Base-by-base conservation (phyloP, 2,797 vertebrate species). In the Tauraco hartlaubi region DNA sequence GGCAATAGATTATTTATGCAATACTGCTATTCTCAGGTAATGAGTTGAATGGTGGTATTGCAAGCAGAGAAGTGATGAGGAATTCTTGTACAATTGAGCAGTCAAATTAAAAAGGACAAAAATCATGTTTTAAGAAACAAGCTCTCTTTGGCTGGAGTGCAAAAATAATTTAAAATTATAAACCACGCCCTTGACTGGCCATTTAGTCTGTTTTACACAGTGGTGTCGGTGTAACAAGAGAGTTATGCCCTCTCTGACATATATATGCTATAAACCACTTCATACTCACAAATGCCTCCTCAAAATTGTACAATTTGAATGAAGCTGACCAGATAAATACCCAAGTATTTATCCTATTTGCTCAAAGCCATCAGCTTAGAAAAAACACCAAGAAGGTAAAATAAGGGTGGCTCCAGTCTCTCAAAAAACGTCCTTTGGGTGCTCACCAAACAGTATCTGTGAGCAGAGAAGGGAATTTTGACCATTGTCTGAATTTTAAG, bases 1-100 rank as follows among this genome's bases (percentile, higher is more conserved):
- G n/a, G 62, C 20, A 28, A 72, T 83, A 72, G 82, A 76, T 92
- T 94, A 86, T 90, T 96, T 78, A 90, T 82, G 90, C 49, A 39
- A 4, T 78, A 41, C 31, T 35, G 41, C 52, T 92, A 4, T 71
- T 90, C 71, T 69, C 71, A 51, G 59, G 52, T 95, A 92, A 54
- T 76, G 85, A 92, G 67, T 58, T 86, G 67, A 52, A 74, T 59
- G 71, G 37, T 85, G 59, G 51, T 83, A 9, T 35, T 86, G 63
- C 59, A 55, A 90, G 73, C 26, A 79, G 62, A 1, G 44, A 78
- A 94, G 87, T 67, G 81, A 84, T 92, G 77, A 88, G 82, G 69
- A 85, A 84, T 86, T 72, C 44, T 75, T 81, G 51, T 92, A 35
- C 39, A 79, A 48, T 8, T 54, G 37, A 93, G 31, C 21, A 92